Evolutionary conservation across 2,888 invertebrate genomes (phyloP).

Genomic region (Mimachlamys varia): DNA sequence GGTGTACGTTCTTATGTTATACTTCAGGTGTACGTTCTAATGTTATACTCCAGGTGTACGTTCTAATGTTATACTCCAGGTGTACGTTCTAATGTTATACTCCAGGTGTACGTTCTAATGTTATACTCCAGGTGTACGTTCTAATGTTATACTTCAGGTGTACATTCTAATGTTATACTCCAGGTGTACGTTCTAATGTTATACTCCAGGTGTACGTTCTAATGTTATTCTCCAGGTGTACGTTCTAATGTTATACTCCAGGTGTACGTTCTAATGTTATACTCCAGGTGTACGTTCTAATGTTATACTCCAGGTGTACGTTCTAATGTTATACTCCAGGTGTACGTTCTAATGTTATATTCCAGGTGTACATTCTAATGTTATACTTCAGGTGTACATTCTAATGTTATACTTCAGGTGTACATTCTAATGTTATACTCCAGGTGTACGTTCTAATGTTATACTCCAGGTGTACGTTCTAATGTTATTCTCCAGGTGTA

Average conservation of each 20-base stretch:
- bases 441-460: background rate
- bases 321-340: background rate
- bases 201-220: background rate
- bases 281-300: background rate
- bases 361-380: background rate
- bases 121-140: background rate
- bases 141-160: too few relatives aligned
- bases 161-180: background rate
- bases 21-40: background rate
- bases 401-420: background rate
- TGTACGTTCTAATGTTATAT: background rate
- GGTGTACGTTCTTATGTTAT: too few relatives aligned
- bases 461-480: too few relatives aligned
- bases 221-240: too few relatives aligned
- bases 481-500: background rate
- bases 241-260: background rate
- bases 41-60: background rate
- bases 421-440: background rate
- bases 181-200: background rate
- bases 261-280: background rate
- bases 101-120: background rate
- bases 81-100: background rate
- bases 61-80: too few relatives aligned
- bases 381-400: too few relatives aligned
- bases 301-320: too few relatives aligned